Conservation (phyloP, 2,888 invertebrate species). For the Oscheius sp. region DNA sequence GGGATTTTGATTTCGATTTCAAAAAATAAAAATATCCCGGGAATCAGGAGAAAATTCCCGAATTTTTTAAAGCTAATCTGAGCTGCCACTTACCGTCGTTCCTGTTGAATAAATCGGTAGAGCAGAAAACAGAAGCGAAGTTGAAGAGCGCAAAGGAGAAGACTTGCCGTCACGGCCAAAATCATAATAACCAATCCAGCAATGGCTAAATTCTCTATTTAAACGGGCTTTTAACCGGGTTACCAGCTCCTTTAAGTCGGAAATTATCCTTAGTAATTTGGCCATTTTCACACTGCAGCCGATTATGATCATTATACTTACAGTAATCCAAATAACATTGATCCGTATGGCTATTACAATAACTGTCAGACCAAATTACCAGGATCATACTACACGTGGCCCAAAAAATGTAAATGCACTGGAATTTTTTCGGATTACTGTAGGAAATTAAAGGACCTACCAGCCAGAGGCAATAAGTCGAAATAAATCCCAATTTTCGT, state of each 20-base stretch:
- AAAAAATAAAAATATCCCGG: no score
- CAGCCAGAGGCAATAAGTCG: neutral
- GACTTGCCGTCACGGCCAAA: neutral
- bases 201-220: neutral
- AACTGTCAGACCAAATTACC: neutral
- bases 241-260: neutral
- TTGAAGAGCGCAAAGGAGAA: constrained; percentile 4
- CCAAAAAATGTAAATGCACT: constrained; percentile 20
- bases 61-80: no score
- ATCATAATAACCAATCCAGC: neutral
- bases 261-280: neutral
- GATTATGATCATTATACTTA: neutral
- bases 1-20: no score
- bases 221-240: neutral
- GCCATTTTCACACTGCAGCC: neutral
- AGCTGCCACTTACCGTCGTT: constrained; percentile 6
- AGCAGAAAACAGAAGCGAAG: constrained; percentile 15
- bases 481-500: constrained; percentile 1
- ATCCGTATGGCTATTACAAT: neutral
- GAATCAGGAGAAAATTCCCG: no score
- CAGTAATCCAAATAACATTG: neutral
- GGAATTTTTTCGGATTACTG: neutral
- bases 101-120: constrained; percentile 7
- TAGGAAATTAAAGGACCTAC: neutral
- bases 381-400: neutral